These are phyloP conservation scores for Cygnus olor DNA, from an alignment of 2,797 vertebrate genomes.

Conservation along the genomic window DNA sequence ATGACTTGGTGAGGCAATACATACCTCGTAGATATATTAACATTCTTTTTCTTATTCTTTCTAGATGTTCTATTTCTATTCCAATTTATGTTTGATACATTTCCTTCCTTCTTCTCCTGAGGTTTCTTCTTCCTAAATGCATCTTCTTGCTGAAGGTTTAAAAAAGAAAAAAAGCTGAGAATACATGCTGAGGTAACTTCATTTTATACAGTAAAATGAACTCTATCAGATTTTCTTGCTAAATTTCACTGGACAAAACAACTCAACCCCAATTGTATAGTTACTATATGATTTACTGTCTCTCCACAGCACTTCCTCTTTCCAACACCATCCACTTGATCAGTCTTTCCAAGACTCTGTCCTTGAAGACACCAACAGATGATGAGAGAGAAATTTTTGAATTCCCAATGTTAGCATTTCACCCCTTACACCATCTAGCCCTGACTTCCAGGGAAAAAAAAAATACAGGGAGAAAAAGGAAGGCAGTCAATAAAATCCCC, in stretches of 20 bases:
- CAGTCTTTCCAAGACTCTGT: constrained; percentile 24
- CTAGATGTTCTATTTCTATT: constrained; percentile 85
- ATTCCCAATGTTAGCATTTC: constrained; percentile 43
- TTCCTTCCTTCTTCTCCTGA: constrained; percentile 83
- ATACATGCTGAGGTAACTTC: neutral
- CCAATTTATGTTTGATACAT: constrained; percentile 80
- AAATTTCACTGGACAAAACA: neutral
- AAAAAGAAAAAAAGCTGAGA: constrained; percentile 24
- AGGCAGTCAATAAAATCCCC: constrained; percentile 64
- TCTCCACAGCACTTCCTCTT: constrained; percentile 14
- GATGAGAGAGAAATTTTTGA: constrained; percentile 17
- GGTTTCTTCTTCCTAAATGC: constrained; percentile 83
- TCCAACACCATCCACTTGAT: constrained; percentile 14
- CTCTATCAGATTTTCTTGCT: neutral
- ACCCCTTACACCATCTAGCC: constrained; percentile 5
- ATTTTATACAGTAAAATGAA: constrained; percentile 21
- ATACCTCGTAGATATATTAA: constrained; percentile 71
- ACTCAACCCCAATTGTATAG: neutral
- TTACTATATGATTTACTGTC: constrained; percentile 27
- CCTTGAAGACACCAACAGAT: neutral
- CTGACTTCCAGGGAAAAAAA: constrained; percentile 20
- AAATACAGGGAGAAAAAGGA: constrained; percentile 6
- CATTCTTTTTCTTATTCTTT: constrained; percentile 86
- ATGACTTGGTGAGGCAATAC: neutral
- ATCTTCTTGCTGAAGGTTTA: constrained; percentile 77